phyloP scores from a whole-genome alignment of 2,888 invertebrate genomes.

The Eupithecia subumbrata region DNA sequence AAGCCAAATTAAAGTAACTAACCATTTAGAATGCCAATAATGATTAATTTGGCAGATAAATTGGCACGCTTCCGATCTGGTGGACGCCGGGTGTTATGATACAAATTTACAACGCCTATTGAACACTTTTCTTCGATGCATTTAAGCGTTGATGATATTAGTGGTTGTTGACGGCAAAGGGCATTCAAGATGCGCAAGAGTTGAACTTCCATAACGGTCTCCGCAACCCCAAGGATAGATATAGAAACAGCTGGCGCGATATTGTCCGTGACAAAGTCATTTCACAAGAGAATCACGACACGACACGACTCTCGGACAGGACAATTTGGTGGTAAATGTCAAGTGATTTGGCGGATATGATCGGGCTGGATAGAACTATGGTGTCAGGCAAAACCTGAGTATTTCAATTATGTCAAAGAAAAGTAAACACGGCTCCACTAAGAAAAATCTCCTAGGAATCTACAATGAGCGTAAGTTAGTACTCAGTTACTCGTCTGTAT shows the following conservation, averaged over 20 bases:
- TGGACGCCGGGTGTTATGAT: neutral
- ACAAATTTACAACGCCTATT: neutral
- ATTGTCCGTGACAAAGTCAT: neutral
- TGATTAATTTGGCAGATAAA: conserved; percentile 20
- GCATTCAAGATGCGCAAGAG: neutral
- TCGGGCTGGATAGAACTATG: neutral
- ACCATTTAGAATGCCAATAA: conserved; percentile 25
- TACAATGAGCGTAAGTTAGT: neutral
- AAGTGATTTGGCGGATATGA: neutral
- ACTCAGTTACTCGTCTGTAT: neutral
- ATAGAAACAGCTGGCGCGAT: neutral
- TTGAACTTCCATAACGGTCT: neutral
- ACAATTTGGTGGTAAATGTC: neutral
- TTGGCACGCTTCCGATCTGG: conserved; percentile 17
- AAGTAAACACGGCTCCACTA: neutral
- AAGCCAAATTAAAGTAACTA: conserved; percentile 14
- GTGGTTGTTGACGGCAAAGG: neutral
- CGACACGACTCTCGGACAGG: neutral
- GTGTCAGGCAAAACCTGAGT: neutral
- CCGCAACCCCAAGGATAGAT: neutral
- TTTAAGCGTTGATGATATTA: neutral
- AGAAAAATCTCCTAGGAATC: neutral
- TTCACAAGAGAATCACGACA: neutral
- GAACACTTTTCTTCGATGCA: neutral
- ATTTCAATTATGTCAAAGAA: neutral